A percentile compares a stretch with the other conserved stretches of the same genome.
phyloP scores from a whole-genome alignment of 2,888 invertebrate species.

The Chalcosyrphus nemorum region DNA sequence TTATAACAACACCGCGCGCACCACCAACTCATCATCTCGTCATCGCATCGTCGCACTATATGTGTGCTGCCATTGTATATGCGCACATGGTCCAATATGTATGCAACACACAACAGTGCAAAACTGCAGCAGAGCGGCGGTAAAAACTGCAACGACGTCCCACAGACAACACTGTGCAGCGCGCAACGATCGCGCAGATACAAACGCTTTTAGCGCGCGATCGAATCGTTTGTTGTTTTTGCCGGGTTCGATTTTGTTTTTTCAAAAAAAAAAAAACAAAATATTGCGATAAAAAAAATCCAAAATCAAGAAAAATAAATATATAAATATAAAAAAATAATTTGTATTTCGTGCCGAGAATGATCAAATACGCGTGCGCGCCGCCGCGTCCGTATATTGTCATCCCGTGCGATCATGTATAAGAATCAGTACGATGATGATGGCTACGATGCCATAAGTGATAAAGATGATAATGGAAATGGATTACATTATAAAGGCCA shows the following conservation, averaged over 20 bases:
- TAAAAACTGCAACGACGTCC: slow-evolving; percentile 55
- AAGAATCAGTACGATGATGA: not conserved
- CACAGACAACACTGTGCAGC: slow-evolving; percentile 59
- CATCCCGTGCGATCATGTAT: slow-evolving; percentile 17
- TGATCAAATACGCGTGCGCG: slow-evolving; percentile 12
- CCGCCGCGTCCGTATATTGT: slow-evolving; percentile 3
- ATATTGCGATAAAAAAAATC: no score
- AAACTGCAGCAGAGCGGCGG: slow-evolving; percentile 52
- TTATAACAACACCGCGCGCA: slow-evolving; percentile 18
- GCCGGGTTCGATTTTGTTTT: slow-evolving; percentile 17
- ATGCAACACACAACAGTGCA: slow-evolving; percentile 50
- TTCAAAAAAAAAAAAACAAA: not conserved
- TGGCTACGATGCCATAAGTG: slow-evolving; percentile 29
- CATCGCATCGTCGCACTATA: slow-evolving; percentile 1
- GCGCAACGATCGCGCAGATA: slow-evolving; percentile 60
- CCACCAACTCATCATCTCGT: slow-evolving; percentile 37
- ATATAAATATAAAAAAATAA: not conserved
- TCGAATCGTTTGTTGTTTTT: slow-evolving; percentile 56
- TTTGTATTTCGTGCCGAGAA: not conserved
- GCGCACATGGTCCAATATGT: slow-evolving; percentile 40
- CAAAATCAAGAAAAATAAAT: no score
- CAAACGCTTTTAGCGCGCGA: slow-evolving; percentile 60
- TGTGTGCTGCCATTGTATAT: slow-evolving; percentile 45
- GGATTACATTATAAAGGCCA: slow-evolving; percentile 5
- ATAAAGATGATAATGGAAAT: slow-evolving; percentile 49